These are phyloP conservation scores for Novumbra hubbsi DNA, from an alignment of 2,797 vertebrate species.

Conservation along the genomic window DNA sequence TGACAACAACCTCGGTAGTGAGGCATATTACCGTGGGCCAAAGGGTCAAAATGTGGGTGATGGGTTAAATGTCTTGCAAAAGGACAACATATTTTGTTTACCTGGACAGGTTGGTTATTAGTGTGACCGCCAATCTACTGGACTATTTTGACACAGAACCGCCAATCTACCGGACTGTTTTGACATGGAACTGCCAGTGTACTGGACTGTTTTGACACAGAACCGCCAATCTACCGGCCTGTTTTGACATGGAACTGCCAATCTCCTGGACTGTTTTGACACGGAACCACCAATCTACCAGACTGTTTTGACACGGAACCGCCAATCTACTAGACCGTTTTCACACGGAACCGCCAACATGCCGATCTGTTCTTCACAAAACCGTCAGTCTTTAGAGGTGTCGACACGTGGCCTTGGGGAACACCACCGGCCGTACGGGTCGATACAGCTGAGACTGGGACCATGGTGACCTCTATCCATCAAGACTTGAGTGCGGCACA, in stretches of 20 bases:
- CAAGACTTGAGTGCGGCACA: background rate
- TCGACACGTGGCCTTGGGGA: background rate
- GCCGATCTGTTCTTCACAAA: background rate
- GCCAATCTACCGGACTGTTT: background rate
- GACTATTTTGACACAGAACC: too few species aligned
- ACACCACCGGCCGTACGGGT: background rate
- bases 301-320: background rate
- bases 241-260: too few species aligned
- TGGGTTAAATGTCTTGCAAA: too few species aligned
- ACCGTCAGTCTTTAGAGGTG: background rate
- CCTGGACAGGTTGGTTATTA: too few species aligned
- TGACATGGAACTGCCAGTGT: background rate
- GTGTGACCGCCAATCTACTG: too few species aligned
- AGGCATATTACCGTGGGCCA: too few species aligned
- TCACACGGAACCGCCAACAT: background rate
- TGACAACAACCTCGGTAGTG: too few species aligned
- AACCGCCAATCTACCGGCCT: too few species aligned
- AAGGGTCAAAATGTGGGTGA: too few species aligned
- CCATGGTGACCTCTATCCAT: background rate
- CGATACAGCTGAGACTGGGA: background rate
- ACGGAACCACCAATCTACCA: background rate
- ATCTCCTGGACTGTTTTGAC: background rate
- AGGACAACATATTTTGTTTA: too few species aligned
- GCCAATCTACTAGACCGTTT: background rate
- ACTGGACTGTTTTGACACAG: background rate